Percentiles rank a stretch among this genome's conserved stretches.
These are phyloP conservation scores for Lytechinus variegatus DNA, from an alignment of 35 echinoderm and acorn worm genomes.

Conservation along the genomic window DNA sequence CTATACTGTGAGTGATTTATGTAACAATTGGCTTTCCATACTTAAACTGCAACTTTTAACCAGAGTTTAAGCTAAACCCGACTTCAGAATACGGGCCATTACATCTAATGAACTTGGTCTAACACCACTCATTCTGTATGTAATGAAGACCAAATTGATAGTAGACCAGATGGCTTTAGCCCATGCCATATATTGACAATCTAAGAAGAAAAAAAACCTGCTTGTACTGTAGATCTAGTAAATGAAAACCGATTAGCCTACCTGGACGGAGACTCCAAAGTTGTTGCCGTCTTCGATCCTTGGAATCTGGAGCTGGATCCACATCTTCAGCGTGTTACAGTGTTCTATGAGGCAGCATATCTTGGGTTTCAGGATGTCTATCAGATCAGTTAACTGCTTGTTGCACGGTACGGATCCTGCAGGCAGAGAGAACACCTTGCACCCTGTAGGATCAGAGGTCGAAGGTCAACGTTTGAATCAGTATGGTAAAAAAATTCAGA, in stretches of 20 bases:
- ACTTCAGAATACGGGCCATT: too few relatives aligned
- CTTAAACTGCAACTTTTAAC: too few relatives aligned
- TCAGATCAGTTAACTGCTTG: conserved; percentile 62
- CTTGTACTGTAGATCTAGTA: too few relatives aligned
- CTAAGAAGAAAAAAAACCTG: too few relatives aligned
- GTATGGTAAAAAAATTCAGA: not conserved
- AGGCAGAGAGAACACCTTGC: conserved; percentile 77
- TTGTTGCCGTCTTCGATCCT: conserved; percentile 98
- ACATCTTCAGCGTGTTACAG: conserved; percentile 95
- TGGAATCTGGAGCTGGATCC: conserved; percentile 90
- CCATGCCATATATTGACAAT: too few relatives aligned
- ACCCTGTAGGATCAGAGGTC: conserved; percentile 55
- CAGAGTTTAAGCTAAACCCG: too few relatives aligned
- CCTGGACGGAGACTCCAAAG: conserved; percentile 98
- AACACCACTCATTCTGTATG: too few relatives aligned
- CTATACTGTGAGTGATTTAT: too few relatives aligned
- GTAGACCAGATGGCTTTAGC: too few relatives aligned
- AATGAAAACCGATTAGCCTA: not conserved
- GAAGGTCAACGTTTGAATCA: not conserved
- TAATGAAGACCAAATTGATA: too few relatives aligned
- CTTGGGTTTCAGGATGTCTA: conserved; percentile 77
- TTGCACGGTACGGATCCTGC: conserved; percentile 85
- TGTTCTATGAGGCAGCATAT: conserved; percentile 86
- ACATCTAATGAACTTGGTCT: too few relatives aligned
- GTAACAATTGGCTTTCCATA: too few relatives aligned